Percentiles rank a stretch among this genome's conserved stretches.
Conservation (phyloP, 2,888 invertebrate genomes). For the Biston betularia region DNA sequence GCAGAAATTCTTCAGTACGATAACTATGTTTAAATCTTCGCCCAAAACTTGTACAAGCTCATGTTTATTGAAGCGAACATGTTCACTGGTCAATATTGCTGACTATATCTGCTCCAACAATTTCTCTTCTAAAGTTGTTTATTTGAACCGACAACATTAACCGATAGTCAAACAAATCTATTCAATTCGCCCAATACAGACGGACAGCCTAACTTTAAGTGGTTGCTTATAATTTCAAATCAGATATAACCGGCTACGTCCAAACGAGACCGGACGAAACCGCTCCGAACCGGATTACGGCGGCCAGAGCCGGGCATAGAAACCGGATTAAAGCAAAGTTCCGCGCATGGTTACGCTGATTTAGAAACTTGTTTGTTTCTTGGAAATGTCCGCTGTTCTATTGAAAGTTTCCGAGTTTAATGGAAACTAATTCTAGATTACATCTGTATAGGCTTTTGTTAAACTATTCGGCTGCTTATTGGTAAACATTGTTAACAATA, state of each 20-base stretch:
- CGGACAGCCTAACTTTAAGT: constrained; percentile 51
- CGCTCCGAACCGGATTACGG: constrained; percentile 70
- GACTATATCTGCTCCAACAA: constrained; percentile 31
- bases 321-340: constrained; percentile 80
- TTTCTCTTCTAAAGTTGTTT: constrained; percentile 32
- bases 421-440: constrained; percentile 66
- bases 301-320: constrained; percentile 64
- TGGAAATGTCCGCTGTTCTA: constrained; percentile 60
- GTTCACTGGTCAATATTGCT: constrained; percentile 32
- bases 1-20: constrained; percentile 12
- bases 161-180: constrained; percentile 37
- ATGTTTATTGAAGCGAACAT: constrained; percentile 28
- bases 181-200: constrained; percentile 43
- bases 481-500: constrained; percentile 52
- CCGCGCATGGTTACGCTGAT: constrained; percentile 80
- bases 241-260: constrained; percentile 65
- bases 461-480: constrained; percentile 45
- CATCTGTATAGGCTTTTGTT: constrained; percentile 54
- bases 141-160: constrained; percentile 36
- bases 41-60: constrained; percentile 24
- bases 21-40: constrained; percentile 21
- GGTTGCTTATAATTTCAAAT: constrained; percentile 77
- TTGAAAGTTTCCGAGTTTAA: constrained; percentile 60
- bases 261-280: constrained; percentile 58
- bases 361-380: constrained; percentile 82